Conservation (phyloP, 2,797 vertebrate genomes). For the Psittacula echo region DNA sequence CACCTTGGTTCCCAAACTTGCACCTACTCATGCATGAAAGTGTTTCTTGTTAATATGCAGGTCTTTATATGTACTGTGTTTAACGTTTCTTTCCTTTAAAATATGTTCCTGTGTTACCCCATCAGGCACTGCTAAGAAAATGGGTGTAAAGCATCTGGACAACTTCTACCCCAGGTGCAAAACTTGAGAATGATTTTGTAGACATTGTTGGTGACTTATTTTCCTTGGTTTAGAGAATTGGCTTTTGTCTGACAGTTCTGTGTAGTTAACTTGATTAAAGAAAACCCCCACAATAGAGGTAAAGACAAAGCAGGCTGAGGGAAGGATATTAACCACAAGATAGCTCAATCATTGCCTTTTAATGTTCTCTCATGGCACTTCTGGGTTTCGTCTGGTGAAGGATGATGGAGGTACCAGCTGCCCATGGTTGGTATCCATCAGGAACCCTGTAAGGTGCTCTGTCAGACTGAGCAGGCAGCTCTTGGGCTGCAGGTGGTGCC, state of each 20-base stretch:
- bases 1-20: not conserved
- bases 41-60: not conserved
- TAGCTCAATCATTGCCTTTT: not conserved
- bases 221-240: not conserved
- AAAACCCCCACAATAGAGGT: not conserved
- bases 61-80: not conserved
- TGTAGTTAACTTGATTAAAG: not conserved
- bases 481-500: accelerated
- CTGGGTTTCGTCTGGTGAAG: not conserved
- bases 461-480: not conserved
- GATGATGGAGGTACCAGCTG: not conserved
- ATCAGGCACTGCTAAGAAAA: not conserved
- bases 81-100: not conserved
- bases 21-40: not conserved
- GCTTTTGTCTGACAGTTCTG: not conserved
- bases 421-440: not conserved
- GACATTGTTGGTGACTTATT: not conserved
- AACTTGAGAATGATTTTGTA: not conserved
- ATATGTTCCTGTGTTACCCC: not conserved
- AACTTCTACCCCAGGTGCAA: not conserved
- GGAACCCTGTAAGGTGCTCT: not conserved
- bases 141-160: not conserved
- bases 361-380: not conserved
- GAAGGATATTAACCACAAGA: not conserved
- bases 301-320: not conserved